Base-by-base conservation (phyloP, 2,888 invertebrate genomes). In the Hermaeophaga mercurialis region DNA sequence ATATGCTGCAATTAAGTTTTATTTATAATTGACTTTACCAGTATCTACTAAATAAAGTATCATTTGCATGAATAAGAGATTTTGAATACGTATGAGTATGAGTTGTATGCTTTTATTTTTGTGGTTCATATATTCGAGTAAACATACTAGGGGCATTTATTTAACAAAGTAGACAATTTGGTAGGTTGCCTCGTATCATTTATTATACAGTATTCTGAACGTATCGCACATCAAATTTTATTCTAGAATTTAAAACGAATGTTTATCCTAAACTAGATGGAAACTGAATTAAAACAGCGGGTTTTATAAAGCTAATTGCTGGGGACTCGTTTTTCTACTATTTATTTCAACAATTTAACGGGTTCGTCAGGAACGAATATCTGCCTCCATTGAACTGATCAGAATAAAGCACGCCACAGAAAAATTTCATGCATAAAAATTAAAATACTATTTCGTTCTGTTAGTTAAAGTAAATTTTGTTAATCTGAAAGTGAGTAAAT, bases 331-430 rank as follows among this genome's bases (percentile, higher is more conserved):
- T 41, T 14, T 19, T 1, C n/a, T 14, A 1, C 19, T 14, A 11
- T 41, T 41, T 41, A 41, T 41, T 41, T 41, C 24, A 41, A 41
- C 41, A 41, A 41, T 41, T 41, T 41, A 24, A 24, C 14, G 17
- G 11, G 41, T 24, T 41, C 24, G 18, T 41, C 18, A 12, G 41
- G 18, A 41, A 41, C 41, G 24, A 11, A 41, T 24, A 41, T 24
- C 41, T 41, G 41, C 24, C 41, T 41, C 12, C 7, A n/a, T n/a
- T n/a, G n/a, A n/a, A n/a, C n/a, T n/a, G n/a, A n/a, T n/a, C n/a
- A n/a, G n/a, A n/a, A n/a, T n/a, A n/a, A n/a, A n/a, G n/a, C n/a
- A n/a, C n/a, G n/a, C n/a, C n/a, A n/a, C n/a, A n/a, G n/a, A n/a
- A n/a, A n/a, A n/a, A n/a, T n/a, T n/a, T n/a, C n/a, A n/a, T n/a